These are phyloP conservation scores for Megastigmus dorsalis DNA, from an alignment of 2,888 invertebrate species.

Conservation along the genomic window DNA sequence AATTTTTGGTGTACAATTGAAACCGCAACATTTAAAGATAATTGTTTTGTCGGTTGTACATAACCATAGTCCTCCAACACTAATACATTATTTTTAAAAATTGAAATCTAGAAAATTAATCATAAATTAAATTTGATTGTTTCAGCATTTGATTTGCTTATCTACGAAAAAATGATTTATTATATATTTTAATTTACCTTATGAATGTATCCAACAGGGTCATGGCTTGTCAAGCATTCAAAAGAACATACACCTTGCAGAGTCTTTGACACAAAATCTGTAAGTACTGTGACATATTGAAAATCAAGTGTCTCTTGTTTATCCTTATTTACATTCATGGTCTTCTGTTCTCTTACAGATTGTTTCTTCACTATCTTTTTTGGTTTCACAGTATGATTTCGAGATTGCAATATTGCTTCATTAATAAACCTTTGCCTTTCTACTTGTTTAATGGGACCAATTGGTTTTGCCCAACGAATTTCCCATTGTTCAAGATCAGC, in stretches of 20 bases:
- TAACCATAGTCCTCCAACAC: conserved; percentile 62
- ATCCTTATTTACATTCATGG: conserved; percentile 28
- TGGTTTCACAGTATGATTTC: conserved; percentile 14
- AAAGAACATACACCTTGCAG: conserved; percentile 63
- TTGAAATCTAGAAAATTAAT: conserved; percentile 59
- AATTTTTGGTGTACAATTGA: conserved; percentile 60
- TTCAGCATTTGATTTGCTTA: background rate
- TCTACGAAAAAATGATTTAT: too few species aligned
- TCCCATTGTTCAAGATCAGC: conserved; percentile 71
- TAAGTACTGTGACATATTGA: conserved; percentile 57
- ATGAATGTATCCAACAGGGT: conserved; percentile 59
- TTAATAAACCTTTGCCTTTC: conserved; percentile 68
- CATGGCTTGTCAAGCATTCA: conserved; percentile 56
- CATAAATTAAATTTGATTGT: background rate
- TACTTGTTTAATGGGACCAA: conserved; percentile 68
- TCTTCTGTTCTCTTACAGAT: conserved; percentile 18
- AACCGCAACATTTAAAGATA: conserved; percentile 61
- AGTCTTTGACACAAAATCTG: conserved; percentile 59
- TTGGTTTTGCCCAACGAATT: conserved; percentile 79
- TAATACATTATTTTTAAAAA: conserved; percentile 56
- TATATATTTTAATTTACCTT: too few species aligned
- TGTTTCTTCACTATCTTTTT: conserved; percentile 38
- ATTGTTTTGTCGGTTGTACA: conserved; percentile 57
- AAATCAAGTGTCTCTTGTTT: conserved; percentile 16
- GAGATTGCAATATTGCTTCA: conserved; percentile 61